phyloP scores from a whole-genome alignment of 2,113 vertebrate genomes.

The Puffinus mauretanicus region DNA sequence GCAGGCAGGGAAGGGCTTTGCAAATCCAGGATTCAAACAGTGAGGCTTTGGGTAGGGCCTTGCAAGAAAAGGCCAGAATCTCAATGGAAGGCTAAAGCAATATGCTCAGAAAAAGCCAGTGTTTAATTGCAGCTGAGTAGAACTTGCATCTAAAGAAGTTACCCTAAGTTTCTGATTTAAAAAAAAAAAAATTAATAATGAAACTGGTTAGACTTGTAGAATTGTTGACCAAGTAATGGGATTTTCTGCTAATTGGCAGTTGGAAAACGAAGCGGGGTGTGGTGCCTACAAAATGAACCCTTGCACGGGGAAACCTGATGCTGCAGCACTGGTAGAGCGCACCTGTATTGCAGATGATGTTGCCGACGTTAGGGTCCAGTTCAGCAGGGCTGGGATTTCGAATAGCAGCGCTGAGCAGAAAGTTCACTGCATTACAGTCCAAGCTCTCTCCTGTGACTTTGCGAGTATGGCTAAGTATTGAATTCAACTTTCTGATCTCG shows the following conservation, averaged over 20 bases:
- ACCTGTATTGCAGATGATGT: not conserved
- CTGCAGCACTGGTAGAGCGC: not conserved
- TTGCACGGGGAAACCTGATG: not conserved
- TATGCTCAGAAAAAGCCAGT: not conserved
- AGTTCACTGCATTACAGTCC: not conserved
- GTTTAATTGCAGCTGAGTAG: not conserved
- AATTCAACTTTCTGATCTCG: constrained; percentile 42
- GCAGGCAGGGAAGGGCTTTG: not conserved
- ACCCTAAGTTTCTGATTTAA: not conserved
- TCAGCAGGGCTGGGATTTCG: not conserved
- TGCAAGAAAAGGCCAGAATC: not conserved
- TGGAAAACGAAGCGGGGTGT: not conserved
- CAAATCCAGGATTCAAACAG: not conserved
- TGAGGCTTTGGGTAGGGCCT: not conserved
- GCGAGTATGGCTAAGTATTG: constrained; percentile 39
- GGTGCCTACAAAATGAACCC: not conserved
- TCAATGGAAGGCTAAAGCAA: not conserved
- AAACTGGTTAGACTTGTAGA: constrained; percentile 49
- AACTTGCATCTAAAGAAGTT: not conserved
- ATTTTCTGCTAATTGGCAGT: constrained; percentile 38
- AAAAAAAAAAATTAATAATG: not conserved
- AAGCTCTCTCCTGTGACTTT: constrained; percentile 28
- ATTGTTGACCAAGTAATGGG: constrained; percentile 6
- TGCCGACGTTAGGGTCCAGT: not conserved
- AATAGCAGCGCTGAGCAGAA: constrained; percentile 6